Evolutionary conservation across 1,140 invertebrate genomes (phyloP).

Genomic region (Trachelipus rathkii): DNA sequence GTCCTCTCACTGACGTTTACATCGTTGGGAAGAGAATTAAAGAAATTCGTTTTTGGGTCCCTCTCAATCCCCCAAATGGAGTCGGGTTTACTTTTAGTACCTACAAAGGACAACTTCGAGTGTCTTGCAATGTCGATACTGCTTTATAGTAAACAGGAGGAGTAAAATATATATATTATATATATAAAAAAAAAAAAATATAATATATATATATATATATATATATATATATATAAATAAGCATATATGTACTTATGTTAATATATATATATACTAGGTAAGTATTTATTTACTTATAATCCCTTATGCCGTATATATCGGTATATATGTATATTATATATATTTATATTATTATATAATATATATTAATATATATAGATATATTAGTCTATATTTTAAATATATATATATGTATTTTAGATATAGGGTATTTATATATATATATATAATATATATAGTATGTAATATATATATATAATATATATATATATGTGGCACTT

Average conservation of each 20-base stretch:
- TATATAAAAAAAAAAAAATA: not conserved
- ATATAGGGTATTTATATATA: too few relatives aligned
- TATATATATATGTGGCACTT: too few relatives aligned
- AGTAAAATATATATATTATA: not conserved
- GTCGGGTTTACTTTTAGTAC: not conserved
- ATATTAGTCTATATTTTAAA: too few relatives aligned
- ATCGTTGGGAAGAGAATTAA: not conserved
- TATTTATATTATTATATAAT: too few relatives aligned
- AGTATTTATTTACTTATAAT: too few relatives aligned
- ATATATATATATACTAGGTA: slow-evolving; percentile 15
- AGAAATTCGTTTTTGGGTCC: not conserved
- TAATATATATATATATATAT: slow-evolving; percentile 7
- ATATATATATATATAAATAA: slow-evolving; percentile 6
- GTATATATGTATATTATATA: too few relatives aligned
- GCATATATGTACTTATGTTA: not conserved
- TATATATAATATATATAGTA: too few relatives aligned
- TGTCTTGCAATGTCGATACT: not conserved
- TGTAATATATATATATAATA: too few relatives aligned
- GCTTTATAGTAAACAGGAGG: not conserved
- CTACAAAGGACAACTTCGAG: not conserved
- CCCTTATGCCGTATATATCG: too few relatives aligned
- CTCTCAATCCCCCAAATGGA: not conserved
- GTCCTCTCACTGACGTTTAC: not conserved
- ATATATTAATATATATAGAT: too few relatives aligned
- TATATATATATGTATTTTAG: too few relatives aligned